Conservation (phyloP, 2,888 invertebrate genomes). For the Uloborus plumipes region DNA sequence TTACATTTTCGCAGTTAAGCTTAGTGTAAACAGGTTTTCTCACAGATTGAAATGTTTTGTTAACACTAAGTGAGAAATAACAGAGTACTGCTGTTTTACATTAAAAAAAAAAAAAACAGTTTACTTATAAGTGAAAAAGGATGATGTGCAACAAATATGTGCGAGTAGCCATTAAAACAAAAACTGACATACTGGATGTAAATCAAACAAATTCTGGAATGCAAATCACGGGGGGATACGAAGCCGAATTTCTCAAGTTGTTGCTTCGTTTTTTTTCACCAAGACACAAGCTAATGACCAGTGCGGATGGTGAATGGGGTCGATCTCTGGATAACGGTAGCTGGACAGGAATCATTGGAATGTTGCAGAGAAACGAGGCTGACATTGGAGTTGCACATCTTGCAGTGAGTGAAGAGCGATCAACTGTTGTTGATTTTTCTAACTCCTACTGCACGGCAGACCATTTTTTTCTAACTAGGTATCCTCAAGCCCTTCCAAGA, state of each 20-base stretch:
- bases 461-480: slow-evolving; percentile 14
- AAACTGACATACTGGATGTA: too few species aligned
- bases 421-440: slow-evolving; percentile 14
- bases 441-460: slow-evolving; percentile 1
- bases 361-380: slow-evolving; percentile 11
- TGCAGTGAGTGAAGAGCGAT: slow-evolving; percentile 11
- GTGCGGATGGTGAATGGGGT: slow-evolving; percentile 33
- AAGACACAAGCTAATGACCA: neutral
- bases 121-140: too few species aligned
- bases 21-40: too few species aligned
- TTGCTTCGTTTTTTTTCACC: slow-evolving; percentile 14
- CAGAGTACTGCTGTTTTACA: too few species aligned
- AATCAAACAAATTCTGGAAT: too few species aligned
- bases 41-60: too few species aligned
- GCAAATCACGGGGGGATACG: slow-evolving; percentile 14
- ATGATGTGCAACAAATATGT: too few species aligned
- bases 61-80: too few species aligned
- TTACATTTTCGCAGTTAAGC: too few species aligned
- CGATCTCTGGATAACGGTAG: neutral
- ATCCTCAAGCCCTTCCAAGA: neutral
- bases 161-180: too few species aligned
- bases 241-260: slow-evolving; percentile 20
- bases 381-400: slow-evolving; percentile 30
- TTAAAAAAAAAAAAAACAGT: too few species aligned
- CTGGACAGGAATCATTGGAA: slow-evolving; percentile 29